Evolutionary conservation across 2,888 invertebrate genomes (phyloP), one percentile per base, ranked within the genome.

Genomic region (Lasioglossum oenotherae): DNA sequence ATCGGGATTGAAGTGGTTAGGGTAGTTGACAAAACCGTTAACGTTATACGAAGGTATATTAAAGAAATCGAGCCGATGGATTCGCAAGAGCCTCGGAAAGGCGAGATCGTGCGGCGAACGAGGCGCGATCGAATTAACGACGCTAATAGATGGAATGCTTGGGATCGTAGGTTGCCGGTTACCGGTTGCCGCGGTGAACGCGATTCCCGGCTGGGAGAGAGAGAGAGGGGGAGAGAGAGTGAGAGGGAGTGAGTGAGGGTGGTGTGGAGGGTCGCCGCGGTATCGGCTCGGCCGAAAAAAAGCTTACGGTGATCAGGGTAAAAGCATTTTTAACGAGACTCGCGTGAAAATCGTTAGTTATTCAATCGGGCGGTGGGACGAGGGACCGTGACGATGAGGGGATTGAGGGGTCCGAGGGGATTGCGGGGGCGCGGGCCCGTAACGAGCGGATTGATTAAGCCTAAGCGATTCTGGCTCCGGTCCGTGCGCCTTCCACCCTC

Each of bases 311-410:
- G 87, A 81, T 82, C 85, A 80, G 81, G 89, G 87, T 82, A 85
- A 88, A 92, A 87, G 92, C 90, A 92, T 93, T 93, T 92, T 93
- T 92, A 92, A 93, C 91, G 92, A 93, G 92, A 89, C 89, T 88
- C 89, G 88, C 91, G 88, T 81, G 86, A 91, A 90, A 91, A 91
- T 89, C 91, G 89, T 92, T 92, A 89, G 91, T 91, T 91, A 91
- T 90, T 91, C 91, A 89, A 92, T 91, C 91, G 88, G 84, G 78
- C 86, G 67, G 67, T 31, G 35, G 67, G 57, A 67, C 69, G 82
- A 44, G 71, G 41, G 35, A 6, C 35, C 74, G 81, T 35, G 23
- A 1, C 12, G 67, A 14, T 5, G 60, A 60, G 60, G 74, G 35
- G 35, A 12, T 19, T 87, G 84, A 78, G 76, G 81, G 74, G 19